Conservation (phyloP, 2,113 vertebrate genomes). For the Pseudopipra pipra region DNA sequence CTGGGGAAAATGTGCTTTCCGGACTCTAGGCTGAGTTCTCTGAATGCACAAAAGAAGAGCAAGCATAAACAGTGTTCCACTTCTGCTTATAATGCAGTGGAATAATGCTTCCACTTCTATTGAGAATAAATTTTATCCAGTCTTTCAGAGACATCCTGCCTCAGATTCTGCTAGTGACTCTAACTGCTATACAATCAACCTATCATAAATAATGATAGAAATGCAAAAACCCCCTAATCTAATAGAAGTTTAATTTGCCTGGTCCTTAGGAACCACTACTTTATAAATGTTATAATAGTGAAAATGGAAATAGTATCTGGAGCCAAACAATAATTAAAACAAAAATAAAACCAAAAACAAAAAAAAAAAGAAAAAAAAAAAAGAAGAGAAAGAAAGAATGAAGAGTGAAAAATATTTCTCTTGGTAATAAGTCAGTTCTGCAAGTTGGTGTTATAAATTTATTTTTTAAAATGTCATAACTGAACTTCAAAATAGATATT, state of each 20-base stretch:
- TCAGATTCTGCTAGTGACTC: neutral
- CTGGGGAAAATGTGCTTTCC: neutral
- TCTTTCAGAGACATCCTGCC: neutral
- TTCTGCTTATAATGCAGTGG: neutral
- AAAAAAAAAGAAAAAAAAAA: too few species aligned
- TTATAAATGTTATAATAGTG: neutral
- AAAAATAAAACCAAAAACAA: too few species aligned
- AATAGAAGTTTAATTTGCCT: neutral
- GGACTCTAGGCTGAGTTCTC: neutral
- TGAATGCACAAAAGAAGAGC: neutral
- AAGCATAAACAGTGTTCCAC: neutral
- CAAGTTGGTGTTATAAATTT: neutral
- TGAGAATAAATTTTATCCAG: neutral
- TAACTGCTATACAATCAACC: neutral
- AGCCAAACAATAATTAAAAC: neutral
- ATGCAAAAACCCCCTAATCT: neutral
- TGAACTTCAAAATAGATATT: neutral
- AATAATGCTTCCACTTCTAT: neutral
- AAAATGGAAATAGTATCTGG: neutral
- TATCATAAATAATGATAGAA: neutral
- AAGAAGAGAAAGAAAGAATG: fast-evolving
- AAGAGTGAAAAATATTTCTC: neutral
- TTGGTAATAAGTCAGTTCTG: neutral
- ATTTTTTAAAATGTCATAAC: neutral
- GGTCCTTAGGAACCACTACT: neutral